phyloP scores from a whole-genome alignment of 2,888 invertebrate genomes.

The Dasypogon diadema region DNA sequence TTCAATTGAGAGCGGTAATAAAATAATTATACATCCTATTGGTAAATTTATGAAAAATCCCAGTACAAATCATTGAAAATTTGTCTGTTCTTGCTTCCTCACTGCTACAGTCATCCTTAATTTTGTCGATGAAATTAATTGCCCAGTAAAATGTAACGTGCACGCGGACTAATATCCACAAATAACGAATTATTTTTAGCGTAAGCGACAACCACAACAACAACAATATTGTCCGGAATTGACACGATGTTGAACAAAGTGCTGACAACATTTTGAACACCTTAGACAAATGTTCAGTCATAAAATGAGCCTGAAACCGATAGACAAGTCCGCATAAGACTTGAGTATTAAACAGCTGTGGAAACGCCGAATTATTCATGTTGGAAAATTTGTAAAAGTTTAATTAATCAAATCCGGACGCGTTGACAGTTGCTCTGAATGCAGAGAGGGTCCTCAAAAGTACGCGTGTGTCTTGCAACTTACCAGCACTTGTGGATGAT shows the following conservation, averaged over 20 bases:
- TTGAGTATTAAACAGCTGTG: not conserved
- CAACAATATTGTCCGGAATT: slow-evolving; percentile 19
- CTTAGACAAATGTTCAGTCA: slow-evolving; percentile 39
- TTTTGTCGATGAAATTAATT: slow-evolving; percentile 3
- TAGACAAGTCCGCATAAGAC: slow-evolving; percentile 9
- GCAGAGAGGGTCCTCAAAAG: slow-evolving; percentile 9
- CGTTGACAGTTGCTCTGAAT: slow-evolving; percentile 29
- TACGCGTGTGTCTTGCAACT: slow-evolving; percentile 14
- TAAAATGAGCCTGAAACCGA: not conserved
- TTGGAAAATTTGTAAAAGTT: slow-evolving; percentile 55
- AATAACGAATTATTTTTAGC: not conserved
- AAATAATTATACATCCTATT: no score
- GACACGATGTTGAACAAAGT: slow-evolving; percentile 43
- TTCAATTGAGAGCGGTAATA: no score
- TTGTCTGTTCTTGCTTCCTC: no score
- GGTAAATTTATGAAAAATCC: no score
- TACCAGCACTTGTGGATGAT: slow-evolving; percentile 54
- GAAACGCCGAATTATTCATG: slow-evolving; percentile 52
- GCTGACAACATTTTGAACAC: slow-evolving; percentile 43
- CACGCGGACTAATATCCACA: not conserved
- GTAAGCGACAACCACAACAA: not conserved
- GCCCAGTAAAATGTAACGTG: not conserved
- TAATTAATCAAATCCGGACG: slow-evolving; percentile 54
- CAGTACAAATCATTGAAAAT: no score
- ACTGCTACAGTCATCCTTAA: no score